Evolutionary conservation across 2,113 vertebrate genomes (phyloP).

Genomic region (Sialia sialis): DNA sequence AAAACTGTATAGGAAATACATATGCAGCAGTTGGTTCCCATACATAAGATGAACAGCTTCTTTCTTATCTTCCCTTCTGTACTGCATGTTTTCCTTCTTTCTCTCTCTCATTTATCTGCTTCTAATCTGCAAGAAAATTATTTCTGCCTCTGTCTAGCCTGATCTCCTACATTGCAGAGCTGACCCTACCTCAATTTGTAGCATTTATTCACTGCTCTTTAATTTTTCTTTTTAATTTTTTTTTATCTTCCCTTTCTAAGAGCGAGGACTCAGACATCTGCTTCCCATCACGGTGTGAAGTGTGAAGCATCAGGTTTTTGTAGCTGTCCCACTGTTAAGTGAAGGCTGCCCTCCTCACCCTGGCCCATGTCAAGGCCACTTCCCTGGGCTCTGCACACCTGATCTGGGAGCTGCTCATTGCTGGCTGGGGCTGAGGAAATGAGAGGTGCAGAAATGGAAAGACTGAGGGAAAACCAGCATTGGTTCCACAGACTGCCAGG

Average conservation of each 20-base stretch:
- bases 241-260: background rate
- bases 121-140: slow-evolving; percentile 60
- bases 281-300: background rate
- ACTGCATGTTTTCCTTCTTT: background rate
- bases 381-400: background rate
- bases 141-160: slow-evolving; percentile 24
- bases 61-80: slow-evolving; percentile 29
- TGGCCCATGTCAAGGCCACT: background rate
- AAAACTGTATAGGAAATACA: slow-evolving; percentile 27
- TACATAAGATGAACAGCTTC: background rate
- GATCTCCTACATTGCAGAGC: background rate
- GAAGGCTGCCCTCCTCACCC: background rate
- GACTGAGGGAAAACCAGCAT: accelerated
- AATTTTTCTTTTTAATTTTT: background rate
- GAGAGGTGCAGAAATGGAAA: background rate
- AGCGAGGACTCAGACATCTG: background rate
- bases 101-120: slow-evolving; percentile 47
- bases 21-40: slow-evolving; percentile 18
- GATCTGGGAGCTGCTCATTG: background rate
- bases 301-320: background rate
- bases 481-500: background rate
- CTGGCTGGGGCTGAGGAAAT: background rate
- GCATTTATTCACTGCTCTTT: background rate
- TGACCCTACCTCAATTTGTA: background rate
- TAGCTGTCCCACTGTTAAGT: background rate